phyloP scores from a whole-genome alignment of 2,888 invertebrate species.

The Metopia argyrocephala region DNA sequence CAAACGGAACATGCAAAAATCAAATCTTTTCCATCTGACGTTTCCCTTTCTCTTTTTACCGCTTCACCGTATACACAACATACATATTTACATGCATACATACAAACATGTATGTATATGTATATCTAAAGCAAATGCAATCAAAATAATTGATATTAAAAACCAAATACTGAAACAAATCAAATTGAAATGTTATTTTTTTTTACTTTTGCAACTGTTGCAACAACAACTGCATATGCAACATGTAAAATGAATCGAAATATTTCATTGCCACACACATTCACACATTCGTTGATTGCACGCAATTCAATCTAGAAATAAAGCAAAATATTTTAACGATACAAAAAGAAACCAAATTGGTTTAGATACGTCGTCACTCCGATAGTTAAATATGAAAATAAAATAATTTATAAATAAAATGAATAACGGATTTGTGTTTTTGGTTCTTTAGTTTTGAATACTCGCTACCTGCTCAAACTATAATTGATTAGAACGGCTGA shows the following conservation, averaged over 20 bases:
- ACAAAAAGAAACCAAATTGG: no score
- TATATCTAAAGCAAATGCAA: constrained; percentile 58
- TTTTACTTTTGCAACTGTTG: constrained; percentile 11
- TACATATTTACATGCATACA: background rate
- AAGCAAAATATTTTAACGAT: no score
- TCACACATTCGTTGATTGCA: background rate
- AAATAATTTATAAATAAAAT: no score
- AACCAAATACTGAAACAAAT: constrained; percentile 47
- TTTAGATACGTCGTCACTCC: no score
- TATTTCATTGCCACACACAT: background rate
- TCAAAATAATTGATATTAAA: constrained; percentile 63
- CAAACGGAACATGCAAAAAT: background rate
- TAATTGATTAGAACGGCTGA: no score
- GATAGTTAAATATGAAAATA: no score
- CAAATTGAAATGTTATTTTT: constrained; percentile 46
- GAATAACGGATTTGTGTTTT: no score
- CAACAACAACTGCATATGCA: background rate
- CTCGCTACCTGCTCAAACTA: no score
- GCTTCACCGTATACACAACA: background rate
- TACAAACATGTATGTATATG: background rate
- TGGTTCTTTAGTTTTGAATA: no score
- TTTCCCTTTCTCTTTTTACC: background rate
- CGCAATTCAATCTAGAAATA: no score
- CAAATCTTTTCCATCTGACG: background rate
- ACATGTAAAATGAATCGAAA: background rate